These are phyloP conservation scores for Eupithecia subumbrata DNA, from an alignment of 2,888 invertebrate species.

Conservation along the genomic window DNA sequence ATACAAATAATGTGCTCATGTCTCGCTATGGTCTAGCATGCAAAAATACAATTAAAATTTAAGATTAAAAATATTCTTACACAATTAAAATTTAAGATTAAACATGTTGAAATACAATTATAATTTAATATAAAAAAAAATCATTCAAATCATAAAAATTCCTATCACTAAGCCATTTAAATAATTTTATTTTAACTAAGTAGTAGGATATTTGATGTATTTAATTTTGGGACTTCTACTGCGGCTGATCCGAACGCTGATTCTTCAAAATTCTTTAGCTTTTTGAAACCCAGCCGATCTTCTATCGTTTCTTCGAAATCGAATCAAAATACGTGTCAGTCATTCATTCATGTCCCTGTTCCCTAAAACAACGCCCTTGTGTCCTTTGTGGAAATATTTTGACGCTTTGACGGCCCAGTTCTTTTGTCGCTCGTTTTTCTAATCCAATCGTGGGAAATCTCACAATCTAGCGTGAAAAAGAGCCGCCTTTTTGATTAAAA, in stretches of 20 bases:
- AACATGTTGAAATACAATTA: too few species aligned
- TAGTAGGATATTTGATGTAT: background rate
- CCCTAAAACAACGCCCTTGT: conserved; percentile 72
- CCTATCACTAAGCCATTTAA: too few species aligned
- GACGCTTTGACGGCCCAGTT: conserved; percentile 67
- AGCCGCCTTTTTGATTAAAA: conserved; percentile 29
- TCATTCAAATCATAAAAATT: too few species aligned
- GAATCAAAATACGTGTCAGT: conserved; percentile 75
- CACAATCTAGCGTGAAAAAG: conserved; percentile 39
- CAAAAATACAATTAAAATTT: too few species aligned
- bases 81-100: too few species aligned
- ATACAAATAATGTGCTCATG: too few species aligned
- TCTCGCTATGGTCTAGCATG: too few species aligned
- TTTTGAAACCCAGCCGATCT: conserved; percentile 63
- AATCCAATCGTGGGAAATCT: conserved; percentile 64
- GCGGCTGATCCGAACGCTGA: conserved; percentile 9
- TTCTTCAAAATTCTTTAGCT: conserved; percentile 38
- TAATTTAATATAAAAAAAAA: too few species aligned
- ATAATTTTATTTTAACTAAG: too few species aligned
- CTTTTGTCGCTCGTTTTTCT: conserved; percentile 64
- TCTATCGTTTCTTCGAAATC: conserved; percentile 66
- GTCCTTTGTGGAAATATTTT: conserved; percentile 73
- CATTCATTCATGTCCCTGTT: conserved; percentile 79
- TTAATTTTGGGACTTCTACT: background rate
- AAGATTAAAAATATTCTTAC: too few species aligned